Conservation (phyloP, 1,140 invertebrate genomes). For the Streblospio benedicti region DNA sequence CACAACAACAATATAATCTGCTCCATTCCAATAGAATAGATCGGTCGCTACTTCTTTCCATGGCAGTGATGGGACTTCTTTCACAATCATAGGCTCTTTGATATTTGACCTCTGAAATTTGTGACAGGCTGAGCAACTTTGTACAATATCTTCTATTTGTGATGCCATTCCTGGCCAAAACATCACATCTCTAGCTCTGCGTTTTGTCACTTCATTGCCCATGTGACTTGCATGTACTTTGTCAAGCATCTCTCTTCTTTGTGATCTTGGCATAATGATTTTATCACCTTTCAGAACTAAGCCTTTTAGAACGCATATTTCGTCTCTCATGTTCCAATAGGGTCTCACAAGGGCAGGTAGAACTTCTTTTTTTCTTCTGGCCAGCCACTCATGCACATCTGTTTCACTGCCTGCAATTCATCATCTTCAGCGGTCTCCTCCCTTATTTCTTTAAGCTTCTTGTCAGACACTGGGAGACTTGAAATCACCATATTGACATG, state of each 20-base stretch:
- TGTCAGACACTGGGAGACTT: too few relatives aligned
- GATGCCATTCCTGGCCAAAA: slow-evolving; percentile 26
- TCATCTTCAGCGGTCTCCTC: too few relatives aligned
- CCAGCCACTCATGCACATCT: slow-evolving; percentile 25
- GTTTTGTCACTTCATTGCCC: slow-evolving; percentile 20
- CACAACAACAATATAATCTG: slow-evolving; percentile 20
- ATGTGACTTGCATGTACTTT: slow-evolving; percentile 21
- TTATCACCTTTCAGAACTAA: slow-evolving; percentile 20
- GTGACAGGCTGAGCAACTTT: slow-evolving; percentile 19
- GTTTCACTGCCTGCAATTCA: too few relatives aligned
- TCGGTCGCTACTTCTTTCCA: slow-evolving; percentile 1
- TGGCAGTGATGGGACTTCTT: background rate
- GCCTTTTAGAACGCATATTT: slow-evolving; percentile 18
- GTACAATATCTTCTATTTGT: slow-evolving; percentile 23
- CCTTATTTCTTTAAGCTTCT: too few relatives aligned
- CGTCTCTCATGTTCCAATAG: slow-evolving; percentile 22
- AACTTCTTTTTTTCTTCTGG: too few relatives aligned
- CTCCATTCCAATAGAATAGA: slow-evolving; percentile 10
- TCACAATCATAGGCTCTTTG: slow-evolving; percentile 1
- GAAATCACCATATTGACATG: too few relatives aligned
- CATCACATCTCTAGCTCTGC: slow-evolving; percentile 13
- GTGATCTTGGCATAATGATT: slow-evolving; percentile 18
- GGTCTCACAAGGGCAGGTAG: background rate
- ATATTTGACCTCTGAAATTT: slow-evolving; percentile 7
- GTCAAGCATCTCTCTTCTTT: slow-evolving; percentile 17